Percentiles rank a stretch among this genome's conserved stretches.
Conservation (phyloP, 2,113 vertebrate genomes). For the Clarias gariepinus region DNA sequence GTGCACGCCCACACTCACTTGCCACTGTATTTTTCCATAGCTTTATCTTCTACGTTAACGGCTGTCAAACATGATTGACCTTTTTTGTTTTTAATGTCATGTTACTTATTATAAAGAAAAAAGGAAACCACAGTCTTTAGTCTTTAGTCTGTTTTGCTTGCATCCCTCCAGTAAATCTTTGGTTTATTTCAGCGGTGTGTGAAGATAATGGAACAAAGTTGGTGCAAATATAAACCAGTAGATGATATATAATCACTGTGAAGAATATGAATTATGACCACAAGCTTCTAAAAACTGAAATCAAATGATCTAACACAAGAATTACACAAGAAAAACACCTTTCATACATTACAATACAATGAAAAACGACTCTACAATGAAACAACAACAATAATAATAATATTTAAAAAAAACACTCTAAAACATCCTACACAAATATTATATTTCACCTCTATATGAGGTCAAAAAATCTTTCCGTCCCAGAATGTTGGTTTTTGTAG, state of each 20-base stretch:
- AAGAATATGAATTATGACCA: constrained; percentile 21
- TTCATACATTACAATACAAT: not conserved
- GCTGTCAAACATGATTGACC: not conserved
- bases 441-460: not conserved
- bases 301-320: not conserved
- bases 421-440: not conserved
- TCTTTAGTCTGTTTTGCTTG: not conserved
- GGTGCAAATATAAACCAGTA: constrained; percentile 41
- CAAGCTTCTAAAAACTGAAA: not conserved
- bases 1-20: constrained; percentile 43
- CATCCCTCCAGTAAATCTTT: not conserved
- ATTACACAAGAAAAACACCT: not conserved
- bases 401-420: not conserved
- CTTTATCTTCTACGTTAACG: not conserved
- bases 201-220: constrained; percentile 30
- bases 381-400: not conserved
- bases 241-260: not conserved
- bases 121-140: constrained; percentile 3
- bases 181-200: constrained; percentile 41
- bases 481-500: constrained; percentile 2
- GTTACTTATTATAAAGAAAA: not conserved
- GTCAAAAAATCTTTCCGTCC: not conserved
- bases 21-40: constrained; percentile 48
- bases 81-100: not conserved
- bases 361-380: not conserved